Conservation (phyloP, 2,113 vertebrate genomes). For the Solenodon paradoxus region DNA sequence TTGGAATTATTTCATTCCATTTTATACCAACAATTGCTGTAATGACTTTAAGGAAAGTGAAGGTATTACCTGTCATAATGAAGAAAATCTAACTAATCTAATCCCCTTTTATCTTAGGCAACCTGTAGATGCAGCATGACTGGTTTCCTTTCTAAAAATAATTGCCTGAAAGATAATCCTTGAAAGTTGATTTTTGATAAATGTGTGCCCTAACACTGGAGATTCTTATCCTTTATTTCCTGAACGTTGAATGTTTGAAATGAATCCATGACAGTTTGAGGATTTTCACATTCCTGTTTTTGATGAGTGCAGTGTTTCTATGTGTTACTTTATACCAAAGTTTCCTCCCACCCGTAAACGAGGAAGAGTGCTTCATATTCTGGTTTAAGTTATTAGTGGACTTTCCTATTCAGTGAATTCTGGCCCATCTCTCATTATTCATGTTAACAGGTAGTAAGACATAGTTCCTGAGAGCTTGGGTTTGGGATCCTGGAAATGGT, state of each 20-base stretch:
- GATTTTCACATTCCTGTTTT: conserved; percentile 22
- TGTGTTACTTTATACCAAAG: neutral
- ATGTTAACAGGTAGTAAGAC: neutral
- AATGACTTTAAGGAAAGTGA: conserved; percentile 17
- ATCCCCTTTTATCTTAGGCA: neutral
- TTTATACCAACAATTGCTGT: neutral
- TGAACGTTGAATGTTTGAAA: conserved; percentile 13
- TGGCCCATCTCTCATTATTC: neutral
- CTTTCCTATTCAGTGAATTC: neutral
- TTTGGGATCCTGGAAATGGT: neutral
- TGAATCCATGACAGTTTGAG: neutral
- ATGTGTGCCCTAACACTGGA: neutral
- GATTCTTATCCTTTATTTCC: neutral
- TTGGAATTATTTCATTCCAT: neutral
- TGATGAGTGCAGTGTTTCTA: neutral
- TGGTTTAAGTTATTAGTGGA: neutral
- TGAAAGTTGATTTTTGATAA: conserved; percentile 29
- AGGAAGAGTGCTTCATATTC: neutral
- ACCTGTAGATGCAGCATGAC: neutral
- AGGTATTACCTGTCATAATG: neutral
- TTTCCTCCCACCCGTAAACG: neutral
- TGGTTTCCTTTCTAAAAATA: neutral
- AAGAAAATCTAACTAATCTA: neutral
- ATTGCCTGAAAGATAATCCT: neutral
- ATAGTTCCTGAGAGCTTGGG: neutral